Percentiles rank a stretch among this genome's conserved stretches.
Conservation (phyloP, 2,113 vertebrate genomes). For the Dipodomys ordii region DNA sequence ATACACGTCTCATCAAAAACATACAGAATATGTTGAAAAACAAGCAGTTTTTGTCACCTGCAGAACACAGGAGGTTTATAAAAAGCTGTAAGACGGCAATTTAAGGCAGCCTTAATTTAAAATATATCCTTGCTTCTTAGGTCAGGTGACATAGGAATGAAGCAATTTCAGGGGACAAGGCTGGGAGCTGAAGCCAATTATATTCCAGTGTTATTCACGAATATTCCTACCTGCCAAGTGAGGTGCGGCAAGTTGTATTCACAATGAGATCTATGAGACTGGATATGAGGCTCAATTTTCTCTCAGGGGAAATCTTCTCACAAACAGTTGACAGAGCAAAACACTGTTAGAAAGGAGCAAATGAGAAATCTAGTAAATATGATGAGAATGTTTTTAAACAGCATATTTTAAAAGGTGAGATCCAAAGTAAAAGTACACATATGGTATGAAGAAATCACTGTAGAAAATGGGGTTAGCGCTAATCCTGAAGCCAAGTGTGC, state of each 20-base stretch:
- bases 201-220: slow-evolving; percentile 70
- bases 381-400: slow-evolving; percentile 59
- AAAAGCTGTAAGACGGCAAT: slow-evolving; percentile 59
- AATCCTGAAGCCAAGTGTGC: background rate
- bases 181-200: slow-evolving; percentile 79
- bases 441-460: slow-evolving; percentile 4
- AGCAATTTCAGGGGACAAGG: slow-evolving; percentile 69
- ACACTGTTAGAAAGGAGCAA: slow-evolving; percentile 66
- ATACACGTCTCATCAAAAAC: slow-evolving; percentile 33
- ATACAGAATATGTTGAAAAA: slow-evolving; percentile 56
- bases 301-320: slow-evolving; percentile 77
- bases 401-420: slow-evolving; percentile 32
- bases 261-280: slow-evolving; percentile 59
- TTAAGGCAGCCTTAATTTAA: slow-evolving; percentile 80
- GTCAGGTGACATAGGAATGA: slow-evolving; percentile 71
- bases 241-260: slow-evolving; percentile 69
- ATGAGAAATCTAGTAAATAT: slow-evolving; percentile 80
- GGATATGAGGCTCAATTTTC: slow-evolving; percentile 72
- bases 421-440: slow-evolving; percentile 58
- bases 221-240: slow-evolving; percentile 73
- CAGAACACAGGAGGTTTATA: slow-evolving; percentile 57
- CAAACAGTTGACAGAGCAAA: slow-evolving; percentile 75
- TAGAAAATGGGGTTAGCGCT: background rate
- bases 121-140: slow-evolving; percentile 76
- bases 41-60: slow-evolving; percentile 70